phyloP scores from a whole-genome alignment of 2,888 invertebrate species.

The Noctua pronuba region DNA sequence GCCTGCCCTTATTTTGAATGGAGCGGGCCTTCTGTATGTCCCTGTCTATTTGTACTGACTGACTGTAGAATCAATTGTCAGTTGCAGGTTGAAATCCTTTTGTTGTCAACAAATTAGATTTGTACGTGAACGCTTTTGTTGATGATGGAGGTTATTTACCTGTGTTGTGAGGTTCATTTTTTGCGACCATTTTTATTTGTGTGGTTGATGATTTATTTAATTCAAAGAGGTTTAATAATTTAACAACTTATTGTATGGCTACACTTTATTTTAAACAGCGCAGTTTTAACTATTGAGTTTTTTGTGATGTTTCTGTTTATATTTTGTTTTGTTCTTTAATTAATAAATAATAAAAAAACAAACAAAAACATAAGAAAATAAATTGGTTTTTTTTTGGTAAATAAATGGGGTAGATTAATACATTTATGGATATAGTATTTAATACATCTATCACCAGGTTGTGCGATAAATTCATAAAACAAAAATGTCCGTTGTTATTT shows the following conservation, averaged over 20 bases:
- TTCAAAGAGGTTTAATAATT: background rate
- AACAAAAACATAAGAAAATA: too few relatives aligned
- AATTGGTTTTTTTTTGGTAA: background rate
- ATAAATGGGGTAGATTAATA: background rate
- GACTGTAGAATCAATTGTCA: constrained; percentile 72
- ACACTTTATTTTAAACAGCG: background rate
- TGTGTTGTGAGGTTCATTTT: constrained; percentile 32
- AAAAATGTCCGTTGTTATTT: background rate
- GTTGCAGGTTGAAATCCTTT: constrained; percentile 74
- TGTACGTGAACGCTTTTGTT: constrained; percentile 70
- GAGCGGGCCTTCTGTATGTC: constrained; percentile 16
- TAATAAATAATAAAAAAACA: too few relatives aligned
- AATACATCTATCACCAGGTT: background rate
- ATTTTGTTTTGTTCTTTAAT: too few relatives aligned
- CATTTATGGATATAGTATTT: too few relatives aligned
- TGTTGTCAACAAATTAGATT: constrained; percentile 74
- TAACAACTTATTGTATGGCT: background rate
- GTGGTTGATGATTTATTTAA: constrained; percentile 9
- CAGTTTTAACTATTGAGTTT: too few relatives aligned
- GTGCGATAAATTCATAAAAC: background rate
- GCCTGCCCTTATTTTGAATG: background rate
- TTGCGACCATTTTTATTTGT: constrained; percentile 13
- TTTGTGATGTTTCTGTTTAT: too few relatives aligned
- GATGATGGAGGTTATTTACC: constrained; percentile 62
- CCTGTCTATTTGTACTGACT: constrained; percentile 43